These are phyloP conservation scores for Panopea generosa DNA, from an alignment of 2,888 invertebrate genomes.

Conservation along the genomic window DNA sequence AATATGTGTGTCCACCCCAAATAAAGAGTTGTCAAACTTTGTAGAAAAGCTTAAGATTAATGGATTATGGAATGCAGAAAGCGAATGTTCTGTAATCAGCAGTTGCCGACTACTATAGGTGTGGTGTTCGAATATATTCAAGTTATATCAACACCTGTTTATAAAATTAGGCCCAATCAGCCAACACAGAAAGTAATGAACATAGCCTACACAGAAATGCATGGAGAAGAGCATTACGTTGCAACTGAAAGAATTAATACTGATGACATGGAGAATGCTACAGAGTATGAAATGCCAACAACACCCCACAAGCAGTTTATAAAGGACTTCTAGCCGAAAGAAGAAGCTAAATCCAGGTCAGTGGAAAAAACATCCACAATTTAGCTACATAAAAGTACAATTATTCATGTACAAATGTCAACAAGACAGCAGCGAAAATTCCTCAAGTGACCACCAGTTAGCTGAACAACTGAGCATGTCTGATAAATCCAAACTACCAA, in stretches of 20 bases:
- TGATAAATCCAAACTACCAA: too few relatives aligned
- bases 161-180: constrained; percentile 30
- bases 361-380: constrained; percentile 38
- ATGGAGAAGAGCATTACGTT: constrained; percentile 35
- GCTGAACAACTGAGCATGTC: too few relatives aligned
- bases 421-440: too few relatives aligned
- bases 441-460: too few relatives aligned
- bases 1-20: too few relatives aligned
- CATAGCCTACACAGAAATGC: constrained; percentile 21
- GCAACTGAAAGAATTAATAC: constrained; percentile 4
- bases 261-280: too few relatives aligned
- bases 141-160: constrained; percentile 32
- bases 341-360: constrained; percentile 32
- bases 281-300: neutral
- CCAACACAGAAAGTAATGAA: constrained; percentile 9
- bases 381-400: constrained; percentile 42
- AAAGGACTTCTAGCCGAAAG: constrained; percentile 33
- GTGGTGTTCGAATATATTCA: constrained; percentile 26
- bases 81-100: constrained; percentile 22
- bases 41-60: constrained; percentile 8
- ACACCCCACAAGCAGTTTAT: constrained; percentile 31
- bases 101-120: constrained; percentile 19
- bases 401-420: too few relatives aligned
- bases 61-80: constrained; percentile 30
- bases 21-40: neutral